Conservation (phyloP, 2,113 vertebrate species). For the Conger conger region DNA sequence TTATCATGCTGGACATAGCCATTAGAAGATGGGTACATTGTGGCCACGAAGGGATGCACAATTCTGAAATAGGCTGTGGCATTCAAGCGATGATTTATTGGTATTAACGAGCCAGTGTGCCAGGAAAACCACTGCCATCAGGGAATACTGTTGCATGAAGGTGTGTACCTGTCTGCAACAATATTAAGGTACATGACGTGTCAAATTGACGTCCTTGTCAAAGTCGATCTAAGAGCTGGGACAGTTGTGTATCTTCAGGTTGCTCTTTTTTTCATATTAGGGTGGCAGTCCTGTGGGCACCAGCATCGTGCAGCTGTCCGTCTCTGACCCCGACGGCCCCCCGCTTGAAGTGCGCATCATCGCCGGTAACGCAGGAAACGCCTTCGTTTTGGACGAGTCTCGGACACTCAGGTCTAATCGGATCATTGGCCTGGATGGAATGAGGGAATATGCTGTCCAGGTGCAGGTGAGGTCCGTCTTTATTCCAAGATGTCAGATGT, state of each 20-base stretch:
- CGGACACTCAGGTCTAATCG: conserved; percentile 81
- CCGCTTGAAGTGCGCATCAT: conserved; percentile 87
- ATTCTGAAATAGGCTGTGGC: no score
- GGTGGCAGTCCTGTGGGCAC: conserved; percentile 87
- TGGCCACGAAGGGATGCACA: no score
- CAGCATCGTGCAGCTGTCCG: conserved; percentile 83
- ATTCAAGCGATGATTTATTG: no score
- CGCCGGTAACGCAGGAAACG: conserved; percentile 84
- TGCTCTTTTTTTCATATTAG: conserved; percentile 56
- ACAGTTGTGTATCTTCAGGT: neutral
- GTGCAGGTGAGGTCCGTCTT: conserved; percentile 77
- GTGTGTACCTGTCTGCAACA: no score
- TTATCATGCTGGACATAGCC: no score
- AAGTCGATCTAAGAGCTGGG: neutral
- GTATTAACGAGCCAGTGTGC: no score
- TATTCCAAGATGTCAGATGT: neutral
- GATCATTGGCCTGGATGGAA: conserved; percentile 75
- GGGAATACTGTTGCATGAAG: no score
- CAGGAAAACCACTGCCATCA: no score
- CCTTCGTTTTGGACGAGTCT: conserved; percentile 80
- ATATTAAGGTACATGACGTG: no score
- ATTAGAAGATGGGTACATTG: no score
- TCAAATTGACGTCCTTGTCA: no score
- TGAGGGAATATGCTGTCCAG: conserved; percentile 81
- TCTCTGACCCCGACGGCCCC: conserved; percentile 90